phyloP scores from a whole-genome alignment of 2,888 invertebrate genomes.

The Amiota minor region DNA sequence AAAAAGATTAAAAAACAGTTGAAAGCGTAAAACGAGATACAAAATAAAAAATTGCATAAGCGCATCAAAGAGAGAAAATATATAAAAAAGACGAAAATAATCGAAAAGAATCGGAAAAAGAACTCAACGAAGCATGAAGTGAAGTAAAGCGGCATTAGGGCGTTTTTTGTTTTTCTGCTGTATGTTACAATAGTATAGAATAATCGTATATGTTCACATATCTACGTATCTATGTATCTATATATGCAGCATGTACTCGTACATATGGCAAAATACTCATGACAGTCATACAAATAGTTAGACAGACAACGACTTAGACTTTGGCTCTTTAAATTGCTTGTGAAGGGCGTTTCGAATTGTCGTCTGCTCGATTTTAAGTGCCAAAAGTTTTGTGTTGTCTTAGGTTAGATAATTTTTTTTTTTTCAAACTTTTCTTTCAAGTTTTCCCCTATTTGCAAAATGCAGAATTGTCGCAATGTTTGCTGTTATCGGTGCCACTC shows the following conservation, averaged over 20 bases:
- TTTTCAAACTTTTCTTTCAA: background rate
- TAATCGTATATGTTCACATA: too few relatives aligned
- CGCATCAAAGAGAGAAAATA: background rate
- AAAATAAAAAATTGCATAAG: constrained; percentile 5
- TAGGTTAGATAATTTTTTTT: too few relatives aligned
- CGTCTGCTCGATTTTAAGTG: constrained; percentile 9
- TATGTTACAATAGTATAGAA: too few relatives aligned
- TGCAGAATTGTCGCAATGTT: constrained; percentile 14
- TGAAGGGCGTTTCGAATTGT: constrained; percentile 27
- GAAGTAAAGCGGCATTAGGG: constrained; percentile 5
- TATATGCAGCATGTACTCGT: too few relatives aligned
- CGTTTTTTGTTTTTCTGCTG: background rate
- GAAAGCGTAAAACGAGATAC: too few relatives aligned
- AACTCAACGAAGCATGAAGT: constrained; percentile 5
- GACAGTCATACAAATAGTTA: too few relatives aligned
- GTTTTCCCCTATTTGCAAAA: background rate
- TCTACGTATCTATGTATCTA: too few relatives aligned
- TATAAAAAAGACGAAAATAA: background rate
- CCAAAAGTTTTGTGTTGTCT: constrained; percentile 11
- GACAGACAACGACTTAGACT: too few relatives aligned
- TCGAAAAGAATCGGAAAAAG: background rate
- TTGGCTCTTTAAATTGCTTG: constrained; percentile 5
- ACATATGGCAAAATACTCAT: too few relatives aligned
- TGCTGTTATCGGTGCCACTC: constrained; percentile 8
- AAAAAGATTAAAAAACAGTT: background rate